Conservation (phyloP, 2,797 vertebrate species). For the Dendrocincla tyrannina region DNA sequence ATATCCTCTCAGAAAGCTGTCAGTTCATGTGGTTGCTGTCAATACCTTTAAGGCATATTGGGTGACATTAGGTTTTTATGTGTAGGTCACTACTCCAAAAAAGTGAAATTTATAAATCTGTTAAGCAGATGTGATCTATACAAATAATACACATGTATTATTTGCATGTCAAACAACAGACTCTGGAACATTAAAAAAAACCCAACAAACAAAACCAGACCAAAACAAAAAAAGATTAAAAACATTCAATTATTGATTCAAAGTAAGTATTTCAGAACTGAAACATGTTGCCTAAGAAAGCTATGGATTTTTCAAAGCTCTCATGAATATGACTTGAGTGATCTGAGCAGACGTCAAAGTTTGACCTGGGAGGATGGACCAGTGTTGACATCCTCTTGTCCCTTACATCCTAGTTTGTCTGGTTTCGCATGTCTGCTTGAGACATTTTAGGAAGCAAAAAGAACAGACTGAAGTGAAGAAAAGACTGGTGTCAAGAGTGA, state of each 20-base stretch:
- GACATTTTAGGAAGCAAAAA: background rate
- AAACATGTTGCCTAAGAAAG: background rate
- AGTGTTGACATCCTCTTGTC: background rate
- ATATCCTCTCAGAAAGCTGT: background rate
- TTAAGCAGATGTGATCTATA: background rate
- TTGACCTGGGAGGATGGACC: background rate
- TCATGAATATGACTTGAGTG: background rate
- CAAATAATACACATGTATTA: background rate
- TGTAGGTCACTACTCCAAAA: background rate
- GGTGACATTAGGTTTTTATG: background rate
- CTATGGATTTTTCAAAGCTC: background rate
- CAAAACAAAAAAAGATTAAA: accelerated
- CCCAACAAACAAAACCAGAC: too few relatives aligned
- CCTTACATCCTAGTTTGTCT: background rate
- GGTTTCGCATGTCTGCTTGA: background rate
- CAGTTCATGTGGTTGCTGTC: background rate
- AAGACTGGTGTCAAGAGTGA: background rate
- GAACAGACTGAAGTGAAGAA: background rate
- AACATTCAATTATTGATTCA: background rate
- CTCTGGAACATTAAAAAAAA: background rate
- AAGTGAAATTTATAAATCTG: background rate
- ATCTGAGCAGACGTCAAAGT: background rate
- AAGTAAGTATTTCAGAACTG: background rate
- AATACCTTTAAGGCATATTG: background rate
- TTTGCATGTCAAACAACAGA: background rate